phyloP scores from a whole-genome alignment of 2,113 vertebrate genomes.

The Cyphotilapia sp. region DNA sequence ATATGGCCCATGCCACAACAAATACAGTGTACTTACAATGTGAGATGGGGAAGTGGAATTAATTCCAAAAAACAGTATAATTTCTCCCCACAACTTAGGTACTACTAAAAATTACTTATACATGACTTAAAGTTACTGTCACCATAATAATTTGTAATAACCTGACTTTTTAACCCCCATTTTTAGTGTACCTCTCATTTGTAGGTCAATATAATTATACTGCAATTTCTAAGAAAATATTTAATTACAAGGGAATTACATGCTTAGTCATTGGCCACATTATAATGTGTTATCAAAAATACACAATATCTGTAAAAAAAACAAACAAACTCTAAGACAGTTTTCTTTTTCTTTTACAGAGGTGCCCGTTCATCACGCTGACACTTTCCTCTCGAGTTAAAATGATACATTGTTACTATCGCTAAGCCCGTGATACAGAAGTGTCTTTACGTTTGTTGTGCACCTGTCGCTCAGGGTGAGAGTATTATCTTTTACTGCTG shows the following conservation, averaged over 20 bases:
- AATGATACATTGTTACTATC: neutral
- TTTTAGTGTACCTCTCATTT: neutral
- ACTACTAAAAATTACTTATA: neutral
- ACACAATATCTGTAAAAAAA: neutral
- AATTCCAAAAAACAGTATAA: neutral
- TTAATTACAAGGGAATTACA: neutral
- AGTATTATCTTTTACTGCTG: neutral
- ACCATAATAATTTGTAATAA: neutral
- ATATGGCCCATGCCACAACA: neutral
- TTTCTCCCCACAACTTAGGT: neutral
- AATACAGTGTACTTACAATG: neutral
- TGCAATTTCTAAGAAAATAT: neutral
- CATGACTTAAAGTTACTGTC: neutral
- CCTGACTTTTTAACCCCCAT: neutral
- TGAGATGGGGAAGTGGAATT: neutral
- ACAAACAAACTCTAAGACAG: neutral
- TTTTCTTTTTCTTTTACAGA: neutral
- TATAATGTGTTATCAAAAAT: neutral
- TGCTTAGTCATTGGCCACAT: neutral
- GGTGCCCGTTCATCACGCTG: neutral
- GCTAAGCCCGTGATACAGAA: neutral
- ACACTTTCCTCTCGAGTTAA: neutral
- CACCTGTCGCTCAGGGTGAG: conserved; percentile 2
- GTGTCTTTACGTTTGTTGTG: neutral
- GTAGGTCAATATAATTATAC: neutral